A percentile compares a stretch with the other conserved stretches of the same genome.
phyloP scores from a whole-genome alignment of 2,113 vertebrate species.

The Hemiprocne comata region DNA sequence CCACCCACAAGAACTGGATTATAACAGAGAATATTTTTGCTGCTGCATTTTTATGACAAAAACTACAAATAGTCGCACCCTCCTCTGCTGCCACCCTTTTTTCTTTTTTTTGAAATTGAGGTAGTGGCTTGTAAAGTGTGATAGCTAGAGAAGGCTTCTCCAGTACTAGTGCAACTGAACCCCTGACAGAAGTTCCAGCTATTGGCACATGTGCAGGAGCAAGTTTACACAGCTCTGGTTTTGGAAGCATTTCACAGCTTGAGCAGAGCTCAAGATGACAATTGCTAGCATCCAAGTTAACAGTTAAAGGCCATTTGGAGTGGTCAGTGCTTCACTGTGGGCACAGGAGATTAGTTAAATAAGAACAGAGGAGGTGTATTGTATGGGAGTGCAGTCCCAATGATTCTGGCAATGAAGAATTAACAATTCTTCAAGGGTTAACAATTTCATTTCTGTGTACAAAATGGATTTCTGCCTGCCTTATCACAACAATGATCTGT shows the following conservation, averaged over 20 bases:
- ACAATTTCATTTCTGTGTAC: not conserved
- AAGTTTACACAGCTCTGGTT: not conserved
- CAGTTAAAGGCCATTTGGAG: not conserved
- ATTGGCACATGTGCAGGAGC: not conserved
- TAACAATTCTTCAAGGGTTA: too few species aligned
- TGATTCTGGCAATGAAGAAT: not conserved
- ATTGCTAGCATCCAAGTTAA: not conserved
- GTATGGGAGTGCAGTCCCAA: not conserved
- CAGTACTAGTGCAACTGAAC: not conserved
- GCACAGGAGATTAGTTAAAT: not conserved
- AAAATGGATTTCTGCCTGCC: not conserved
- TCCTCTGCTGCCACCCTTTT: fast-evolving
- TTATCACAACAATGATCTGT: not conserved
- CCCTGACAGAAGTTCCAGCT: not conserved
- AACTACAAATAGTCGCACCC: not conserved
- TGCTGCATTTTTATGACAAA: not conserved
- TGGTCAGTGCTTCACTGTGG: not conserved
- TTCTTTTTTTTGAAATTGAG: not conserved
- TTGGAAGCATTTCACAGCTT: not conserved
- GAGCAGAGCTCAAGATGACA: not conserved
- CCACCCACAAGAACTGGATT: not conserved
- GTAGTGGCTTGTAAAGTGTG: not conserved
- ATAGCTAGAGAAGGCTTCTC: not conserved
- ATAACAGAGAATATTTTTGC: not conserved
- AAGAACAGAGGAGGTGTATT: not conserved